These are phyloP conservation scores for Cydia pomonella DNA, from an alignment of 1,140 invertebrate genomes.

Conservation along the genomic window DNA sequence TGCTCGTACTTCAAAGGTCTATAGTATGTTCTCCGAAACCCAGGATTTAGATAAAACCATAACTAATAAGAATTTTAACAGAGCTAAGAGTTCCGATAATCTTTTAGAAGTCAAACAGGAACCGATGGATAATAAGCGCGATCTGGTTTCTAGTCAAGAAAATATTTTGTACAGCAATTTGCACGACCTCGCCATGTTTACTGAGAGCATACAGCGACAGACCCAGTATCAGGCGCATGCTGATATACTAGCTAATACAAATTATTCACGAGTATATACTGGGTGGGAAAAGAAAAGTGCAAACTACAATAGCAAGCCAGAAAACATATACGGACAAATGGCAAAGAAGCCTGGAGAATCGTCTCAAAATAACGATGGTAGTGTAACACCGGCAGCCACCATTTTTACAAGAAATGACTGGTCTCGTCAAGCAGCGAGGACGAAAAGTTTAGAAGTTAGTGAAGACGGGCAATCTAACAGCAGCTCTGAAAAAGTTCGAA, in stretches of 20 bases:
- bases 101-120: slow-evolving; percentile 74
- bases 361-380: slow-evolving; percentile 67
- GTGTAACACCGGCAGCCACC: slow-evolving; percentile 75
- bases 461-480: slow-evolving; percentile 63
- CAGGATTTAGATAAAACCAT: slow-evolving; percentile 65
- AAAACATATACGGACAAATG: slow-evolving; percentile 68
- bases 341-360: slow-evolving; percentile 60
- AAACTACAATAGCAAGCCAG: slow-evolving; percentile 59
- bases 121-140: slow-evolving; percentile 63
- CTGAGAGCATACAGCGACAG: slow-evolving; percentile 72
- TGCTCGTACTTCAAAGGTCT: slow-evolving; percentile 76
- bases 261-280: slow-evolving; percentile 74
- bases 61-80: slow-evolving; percentile 70
- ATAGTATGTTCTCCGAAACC: slow-evolving; percentile 75
- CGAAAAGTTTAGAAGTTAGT: slow-evolving; percentile 77
- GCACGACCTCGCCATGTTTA: slow-evolving; percentile 74
- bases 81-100: slow-evolving; percentile 78
- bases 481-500: slow-evolving; percentile 56
- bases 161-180: slow-evolving; percentile 76
- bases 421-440: slow-evolving; percentile 81
- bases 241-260: slow-evolving; percentile 55
- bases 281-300: slow-evolving; percentile 75
- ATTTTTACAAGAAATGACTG: slow-evolving; percentile 81
- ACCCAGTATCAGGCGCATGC: slow-evolving; percentile 64
- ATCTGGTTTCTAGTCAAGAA: slow-evolving; percentile 75